Evolutionary conservation across 2,797 vertebrate species (phyloP).

Genomic region (Lithobates pipiens): DNA sequence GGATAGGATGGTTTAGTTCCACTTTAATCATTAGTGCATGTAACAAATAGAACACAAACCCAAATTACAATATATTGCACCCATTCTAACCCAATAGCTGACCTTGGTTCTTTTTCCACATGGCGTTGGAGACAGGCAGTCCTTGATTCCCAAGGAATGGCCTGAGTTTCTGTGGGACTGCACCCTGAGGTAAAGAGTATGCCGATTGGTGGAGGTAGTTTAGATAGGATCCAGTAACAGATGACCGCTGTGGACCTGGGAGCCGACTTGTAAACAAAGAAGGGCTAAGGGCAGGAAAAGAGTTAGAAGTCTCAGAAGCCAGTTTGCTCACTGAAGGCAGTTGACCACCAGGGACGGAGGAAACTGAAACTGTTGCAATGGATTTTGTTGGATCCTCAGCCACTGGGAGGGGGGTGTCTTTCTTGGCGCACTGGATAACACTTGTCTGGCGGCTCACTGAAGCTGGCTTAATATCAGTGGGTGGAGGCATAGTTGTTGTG

Average conservation of each 20-base stretch:
- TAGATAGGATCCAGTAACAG: conserved; percentile 62
- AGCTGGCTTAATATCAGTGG: conserved; percentile 63
- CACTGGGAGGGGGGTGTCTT: conserved; percentile 32
- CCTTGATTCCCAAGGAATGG: conserved; percentile 70
- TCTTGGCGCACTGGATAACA: conserved; percentile 61
- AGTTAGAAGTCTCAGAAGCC: conserved; percentile 60
- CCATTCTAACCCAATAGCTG: conserved; percentile 62
- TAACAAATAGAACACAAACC: background rate
- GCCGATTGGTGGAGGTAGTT: conserved; percentile 70
- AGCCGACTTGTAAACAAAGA: conserved; percentile 64
- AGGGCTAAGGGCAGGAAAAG: conserved; percentile 71
- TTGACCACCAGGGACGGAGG: conserved; percentile 41
- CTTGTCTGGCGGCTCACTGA: conserved; percentile 61
- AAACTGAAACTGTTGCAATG: conserved; percentile 12
- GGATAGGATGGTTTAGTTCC: no score
- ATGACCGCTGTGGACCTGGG: conserved; percentile 66
- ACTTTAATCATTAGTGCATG: no score
- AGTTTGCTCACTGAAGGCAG: conserved; percentile 63
- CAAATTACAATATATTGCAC: background rate
- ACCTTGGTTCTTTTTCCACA: conserved; percentile 95
- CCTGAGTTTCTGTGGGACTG: conserved; percentile 73
- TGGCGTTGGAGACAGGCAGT: conserved; percentile 74
- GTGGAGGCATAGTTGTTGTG: conserved; percentile 58
- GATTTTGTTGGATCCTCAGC: conserved; percentile 41
- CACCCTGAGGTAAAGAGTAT: conserved; percentile 68